phyloP scores from a whole-genome alignment of 2,888 invertebrate genomes.

The Drosophila mettleri region DNA sequence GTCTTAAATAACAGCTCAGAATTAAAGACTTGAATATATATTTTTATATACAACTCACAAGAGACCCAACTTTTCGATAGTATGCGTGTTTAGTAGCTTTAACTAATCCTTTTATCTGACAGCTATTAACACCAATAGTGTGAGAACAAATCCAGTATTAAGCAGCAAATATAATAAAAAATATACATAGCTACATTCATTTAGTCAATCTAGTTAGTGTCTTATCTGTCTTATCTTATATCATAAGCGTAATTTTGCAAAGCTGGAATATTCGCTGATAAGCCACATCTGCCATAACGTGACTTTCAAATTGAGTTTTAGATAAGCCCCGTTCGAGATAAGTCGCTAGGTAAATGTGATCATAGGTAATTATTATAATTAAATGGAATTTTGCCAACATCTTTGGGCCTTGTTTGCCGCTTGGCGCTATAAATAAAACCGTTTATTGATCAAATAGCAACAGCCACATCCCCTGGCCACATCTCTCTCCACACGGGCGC shows the following conservation, averaged over 20 bases:
- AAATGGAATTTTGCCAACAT: constrained; percentile 19
- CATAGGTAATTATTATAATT: constrained; percentile 16
- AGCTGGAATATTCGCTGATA: constrained; percentile 14
- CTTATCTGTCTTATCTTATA: not conserved
- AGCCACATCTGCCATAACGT: constrained; percentile 24
- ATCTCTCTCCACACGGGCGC: constrained; percentile 15
- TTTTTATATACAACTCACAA: no score
- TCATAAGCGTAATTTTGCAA: constrained; percentile 3
- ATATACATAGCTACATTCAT: not conserved
- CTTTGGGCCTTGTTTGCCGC: constrained; percentile 31
- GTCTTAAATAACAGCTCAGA: no score
- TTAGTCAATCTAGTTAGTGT: not conserved
- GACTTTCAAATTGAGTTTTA: constrained; percentile 27
- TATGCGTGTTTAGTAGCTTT: not conserved
- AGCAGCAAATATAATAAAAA: not conserved
- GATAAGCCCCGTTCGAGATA: constrained; percentile 25
- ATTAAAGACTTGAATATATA: not conserved
- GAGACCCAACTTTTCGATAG: not conserved
- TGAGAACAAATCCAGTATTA: not conserved
- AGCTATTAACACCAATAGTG: not conserved
- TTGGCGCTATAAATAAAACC: constrained; percentile 63
- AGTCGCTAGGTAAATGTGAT: not conserved
- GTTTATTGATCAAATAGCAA: constrained; percentile 76
- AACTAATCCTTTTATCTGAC: not conserved
- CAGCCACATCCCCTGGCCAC: not conserved